phyloP scores from a whole-genome alignment of 2,888 invertebrate species.

The Willowsia nigromaculata region DNA sequence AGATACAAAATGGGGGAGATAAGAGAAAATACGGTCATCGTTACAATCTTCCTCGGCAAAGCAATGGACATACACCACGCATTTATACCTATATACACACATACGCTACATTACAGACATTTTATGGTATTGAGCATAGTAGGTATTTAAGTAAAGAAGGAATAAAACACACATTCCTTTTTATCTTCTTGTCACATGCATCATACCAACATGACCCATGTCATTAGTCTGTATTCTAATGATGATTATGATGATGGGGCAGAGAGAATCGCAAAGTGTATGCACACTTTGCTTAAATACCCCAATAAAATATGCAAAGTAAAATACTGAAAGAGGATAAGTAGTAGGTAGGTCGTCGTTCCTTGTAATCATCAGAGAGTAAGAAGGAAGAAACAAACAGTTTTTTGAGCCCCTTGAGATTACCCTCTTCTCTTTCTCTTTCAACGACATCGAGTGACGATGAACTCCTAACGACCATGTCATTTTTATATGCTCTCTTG shows the following conservation, averaged over 20 bases:
- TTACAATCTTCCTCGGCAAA: not conserved
- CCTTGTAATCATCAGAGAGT: not conserved
- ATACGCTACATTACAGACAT: not conserved
- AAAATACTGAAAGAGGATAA: not conserved
- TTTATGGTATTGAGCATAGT: not conserved
- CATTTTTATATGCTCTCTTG: not conserved
- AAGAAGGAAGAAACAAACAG: conserved; percentile 7
- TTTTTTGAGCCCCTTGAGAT: not conserved
- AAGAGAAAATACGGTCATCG: conserved; percentile 9
- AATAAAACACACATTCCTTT: not conserved
- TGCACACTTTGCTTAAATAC: not conserved
- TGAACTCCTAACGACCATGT: not conserved
- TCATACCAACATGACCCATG: not conserved
- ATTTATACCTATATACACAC: too few relatives aligned
- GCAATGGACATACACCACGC: too few relatives aligned
- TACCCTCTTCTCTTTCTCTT: not conserved
- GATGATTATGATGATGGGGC: too few relatives aligned
- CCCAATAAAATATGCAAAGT: conserved; percentile 1
- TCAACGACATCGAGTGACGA: not conserved
- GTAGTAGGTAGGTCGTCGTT: not conserved
- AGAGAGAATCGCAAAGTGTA: too few relatives aligned
- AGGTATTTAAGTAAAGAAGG: not conserved
- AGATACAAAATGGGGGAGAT: not conserved
- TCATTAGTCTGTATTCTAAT: not conserved
- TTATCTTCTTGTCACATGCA: not conserved